Evolutionary conservation across 2,113 vertebrate genomes (phyloP).

Genomic region (Datnioides undecimradiatus): DNA sequence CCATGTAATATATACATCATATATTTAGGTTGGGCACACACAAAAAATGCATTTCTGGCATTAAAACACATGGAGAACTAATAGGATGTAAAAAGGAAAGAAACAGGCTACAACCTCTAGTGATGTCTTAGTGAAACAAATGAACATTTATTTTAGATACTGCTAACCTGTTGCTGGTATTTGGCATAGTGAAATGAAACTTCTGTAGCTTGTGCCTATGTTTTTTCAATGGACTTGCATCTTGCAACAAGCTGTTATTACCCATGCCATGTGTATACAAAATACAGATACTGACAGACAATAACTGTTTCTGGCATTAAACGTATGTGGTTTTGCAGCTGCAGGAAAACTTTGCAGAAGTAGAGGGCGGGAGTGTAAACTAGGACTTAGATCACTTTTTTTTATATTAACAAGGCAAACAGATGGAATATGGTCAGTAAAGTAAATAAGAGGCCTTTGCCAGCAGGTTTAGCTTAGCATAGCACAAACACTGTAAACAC

Average conservation of each 20-base stretch:
- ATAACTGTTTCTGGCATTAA: background rate
- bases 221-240: conserved; percentile 12
- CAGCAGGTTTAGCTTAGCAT: background rate
- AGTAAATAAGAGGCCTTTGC: background rate
- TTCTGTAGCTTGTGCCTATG: background rate
- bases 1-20: conserved; percentile 70
- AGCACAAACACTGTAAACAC: too few relatives aligned
- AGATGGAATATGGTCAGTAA: background rate
- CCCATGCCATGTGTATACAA: conserved; percentile 48
- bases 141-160: background rate
- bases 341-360: conserved; percentile 12
- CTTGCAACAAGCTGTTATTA: conserved; percentile 62
- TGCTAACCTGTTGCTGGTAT: background rate
- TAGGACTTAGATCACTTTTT: background rate
- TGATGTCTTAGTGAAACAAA: background rate
- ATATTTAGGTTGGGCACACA: conserved; percentile 18
- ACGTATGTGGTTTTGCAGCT: background rate
- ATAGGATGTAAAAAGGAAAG: background rate
- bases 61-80: background rate
- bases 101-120: background rate
- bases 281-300: background rate
- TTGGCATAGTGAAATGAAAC: background rate
- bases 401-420: background rate
- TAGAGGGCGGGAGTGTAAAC: background rate
- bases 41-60: background rate